Conservation (phyloP, 2,797 vertebrate genomes). For the Cephalopachus bancanus region DNA sequence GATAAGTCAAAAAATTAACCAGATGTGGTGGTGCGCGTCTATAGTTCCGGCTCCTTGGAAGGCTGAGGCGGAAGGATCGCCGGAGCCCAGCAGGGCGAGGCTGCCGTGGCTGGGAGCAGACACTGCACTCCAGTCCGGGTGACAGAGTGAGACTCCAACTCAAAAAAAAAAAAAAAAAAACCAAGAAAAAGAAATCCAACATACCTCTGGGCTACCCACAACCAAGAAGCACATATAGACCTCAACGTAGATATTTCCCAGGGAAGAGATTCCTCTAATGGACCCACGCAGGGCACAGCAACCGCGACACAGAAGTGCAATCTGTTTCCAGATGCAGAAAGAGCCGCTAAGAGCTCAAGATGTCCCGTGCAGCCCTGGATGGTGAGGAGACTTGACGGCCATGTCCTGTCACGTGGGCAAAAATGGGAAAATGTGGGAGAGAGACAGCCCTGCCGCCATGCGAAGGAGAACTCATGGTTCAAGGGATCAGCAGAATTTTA, state of each 20-base stretch:
- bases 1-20: no score
- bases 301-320: background rate
- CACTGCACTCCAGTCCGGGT: no score
- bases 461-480: background rate
- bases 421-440: background rate
- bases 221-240: background rate
- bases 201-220: background rate
- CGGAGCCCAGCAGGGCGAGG: no score
- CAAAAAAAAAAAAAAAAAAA: no score
- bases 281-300: accelerated
- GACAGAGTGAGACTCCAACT: no score
- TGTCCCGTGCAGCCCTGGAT: no score
- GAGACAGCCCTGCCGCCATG: background rate
- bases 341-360: no score
- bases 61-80: no score
- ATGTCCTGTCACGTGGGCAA: accelerated
- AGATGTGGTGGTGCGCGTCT: no score
- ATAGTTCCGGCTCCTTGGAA: no score
- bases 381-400: no score
- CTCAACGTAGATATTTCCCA: background rate
- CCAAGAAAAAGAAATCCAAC: background rate
- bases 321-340: background rate
- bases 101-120: no score
- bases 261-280: background rate
- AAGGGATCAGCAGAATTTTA: background rate